Evolutionary conservation across 1,140 invertebrate species (phyloP), one percentile per base, ranked within the genome.

Genomic region (Drepana arcuata): DNA sequence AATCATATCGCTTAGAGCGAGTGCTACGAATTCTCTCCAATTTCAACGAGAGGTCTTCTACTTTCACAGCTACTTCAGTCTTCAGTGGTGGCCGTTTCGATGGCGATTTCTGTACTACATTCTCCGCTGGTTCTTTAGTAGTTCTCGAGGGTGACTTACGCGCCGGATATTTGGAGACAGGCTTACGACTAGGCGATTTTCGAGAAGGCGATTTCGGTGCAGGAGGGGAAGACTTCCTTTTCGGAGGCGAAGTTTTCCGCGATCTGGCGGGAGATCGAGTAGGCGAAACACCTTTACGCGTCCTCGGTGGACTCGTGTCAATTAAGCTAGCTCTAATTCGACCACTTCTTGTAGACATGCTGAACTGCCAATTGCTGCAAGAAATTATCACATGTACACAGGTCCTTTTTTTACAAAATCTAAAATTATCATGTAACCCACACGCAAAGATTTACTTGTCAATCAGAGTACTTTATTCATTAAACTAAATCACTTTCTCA

Each of bases 311-410:
- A 62, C 69, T 78, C 7, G 52, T 47, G 10, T 75, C 65, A 25
- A 57, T 43, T 23, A 59, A 39, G 59, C 59, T 74, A 24, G 67
- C 37, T 47, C 69, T 62, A 11, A 72, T 45, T 29, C 69, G 51
- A 41, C 67, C 64, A 33, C 78, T 79, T 68, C 67, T 75, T 15
- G 73, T 79, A 56, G 72, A 75, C 74, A 81, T 81, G 24, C 24
- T 26, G 24, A 26, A 26, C 4, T n/a, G n/a, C n/a, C n/a, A n/a
- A n/a, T n/a, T n/a, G n/a, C 51, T 72, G 35, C 11, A 58, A 56
- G 37, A 40, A 47, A 44, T 44, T 53, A 44, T 39, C 32, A 51
- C 41, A 56, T 53, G 7, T 18, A 15, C 5, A 41, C 10, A 12
- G 7, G 7, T 32, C 18, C 31, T 26, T 65, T 59, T 48, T 44